phyloP scores from a whole-genome alignment of 2,797 vertebrate species.

The Xenops minutus region DNA sequence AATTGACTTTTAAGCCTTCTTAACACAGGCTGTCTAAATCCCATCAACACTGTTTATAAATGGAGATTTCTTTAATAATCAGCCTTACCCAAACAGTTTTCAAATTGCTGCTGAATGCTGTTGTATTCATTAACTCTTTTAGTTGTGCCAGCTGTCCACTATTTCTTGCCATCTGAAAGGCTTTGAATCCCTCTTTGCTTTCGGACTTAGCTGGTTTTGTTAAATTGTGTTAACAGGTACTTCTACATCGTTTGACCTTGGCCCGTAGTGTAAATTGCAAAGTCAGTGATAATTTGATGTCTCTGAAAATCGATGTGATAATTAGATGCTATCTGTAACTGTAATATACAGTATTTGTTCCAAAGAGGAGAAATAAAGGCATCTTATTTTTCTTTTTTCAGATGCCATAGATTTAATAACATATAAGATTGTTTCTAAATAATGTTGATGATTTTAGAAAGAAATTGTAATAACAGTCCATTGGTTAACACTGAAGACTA shows the following conservation, averaged over 20 bases:
- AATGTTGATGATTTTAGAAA: slow-evolving; percentile 20
- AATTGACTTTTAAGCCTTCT: slow-evolving; percentile 37
- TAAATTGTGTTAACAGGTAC: not conserved
- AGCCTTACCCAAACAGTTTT: slow-evolving; percentile 2
- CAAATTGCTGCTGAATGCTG: not conserved
- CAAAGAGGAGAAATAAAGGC: not conserved
- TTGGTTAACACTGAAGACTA: not conserved
- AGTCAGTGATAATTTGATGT: not conserved
- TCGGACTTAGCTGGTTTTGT: not conserved
- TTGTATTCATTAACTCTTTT: slow-evolving; percentile 10
- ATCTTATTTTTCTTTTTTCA: slow-evolving; percentile 1
- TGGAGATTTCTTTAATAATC: slow-evolving; percentile 11
- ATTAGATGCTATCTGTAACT: not conserved
- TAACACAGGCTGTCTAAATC: slow-evolving; percentile 19
- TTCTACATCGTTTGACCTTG: not conserved
- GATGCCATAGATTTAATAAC: not conserved
- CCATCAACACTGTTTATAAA: slow-evolving; percentile 27
- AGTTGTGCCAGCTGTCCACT: not conserved
- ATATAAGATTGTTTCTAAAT: not conserved
- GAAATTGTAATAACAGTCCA: not conserved
- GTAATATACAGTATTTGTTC: not conserved
- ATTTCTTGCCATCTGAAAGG: not conserved
- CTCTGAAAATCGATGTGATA: not conserved
- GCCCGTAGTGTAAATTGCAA: not conserved
- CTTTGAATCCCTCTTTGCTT: not conserved